phyloP scores from a whole-genome alignment of 1,140 invertebrate species.

The Myzus persicae region DNA sequence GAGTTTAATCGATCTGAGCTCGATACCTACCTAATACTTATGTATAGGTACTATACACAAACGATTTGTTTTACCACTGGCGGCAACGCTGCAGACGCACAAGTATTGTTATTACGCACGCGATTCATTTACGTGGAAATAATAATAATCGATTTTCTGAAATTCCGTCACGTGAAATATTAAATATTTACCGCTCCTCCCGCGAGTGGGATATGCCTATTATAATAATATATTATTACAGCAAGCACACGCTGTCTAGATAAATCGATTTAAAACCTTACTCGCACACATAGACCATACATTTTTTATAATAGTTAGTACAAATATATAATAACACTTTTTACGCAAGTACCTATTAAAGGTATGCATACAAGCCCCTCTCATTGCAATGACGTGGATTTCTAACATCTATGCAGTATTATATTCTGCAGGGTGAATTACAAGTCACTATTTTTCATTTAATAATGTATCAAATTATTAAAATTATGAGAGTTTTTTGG shows the following conservation, averaged over 20 bases:
- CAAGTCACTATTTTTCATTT: not conserved
- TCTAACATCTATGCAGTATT: not conserved
- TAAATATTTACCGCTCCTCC: not conserved
- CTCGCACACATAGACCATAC: not conserved
- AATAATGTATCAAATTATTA: too few species aligned
- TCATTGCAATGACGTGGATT: not conserved
- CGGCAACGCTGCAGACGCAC: not conserved
- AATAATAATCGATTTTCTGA: slow-evolving; percentile 7
- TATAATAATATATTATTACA: slow-evolving; percentile 6
- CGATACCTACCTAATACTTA: not conserved
- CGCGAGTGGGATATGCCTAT: not conserved
- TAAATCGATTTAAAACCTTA: not conserved
- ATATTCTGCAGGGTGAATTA: not conserved
- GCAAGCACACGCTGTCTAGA: not conserved
- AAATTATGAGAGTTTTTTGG: too few species aligned
- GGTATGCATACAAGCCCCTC: too few species aligned
- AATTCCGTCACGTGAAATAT: slow-evolving; percentile 36
- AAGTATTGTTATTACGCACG: slow-evolving; percentile 8
- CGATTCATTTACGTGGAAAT: not conserved
- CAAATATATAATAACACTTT: not conserved
- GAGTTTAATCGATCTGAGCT: not conserved
- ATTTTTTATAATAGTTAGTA: not conserved
- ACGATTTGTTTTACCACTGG: not conserved
- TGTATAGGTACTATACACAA: not conserved
- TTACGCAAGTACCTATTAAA: not conserved